phyloP scores from a whole-genome alignment of 2,113 vertebrate species.

The Xiphorhynchus elegans region DNA sequence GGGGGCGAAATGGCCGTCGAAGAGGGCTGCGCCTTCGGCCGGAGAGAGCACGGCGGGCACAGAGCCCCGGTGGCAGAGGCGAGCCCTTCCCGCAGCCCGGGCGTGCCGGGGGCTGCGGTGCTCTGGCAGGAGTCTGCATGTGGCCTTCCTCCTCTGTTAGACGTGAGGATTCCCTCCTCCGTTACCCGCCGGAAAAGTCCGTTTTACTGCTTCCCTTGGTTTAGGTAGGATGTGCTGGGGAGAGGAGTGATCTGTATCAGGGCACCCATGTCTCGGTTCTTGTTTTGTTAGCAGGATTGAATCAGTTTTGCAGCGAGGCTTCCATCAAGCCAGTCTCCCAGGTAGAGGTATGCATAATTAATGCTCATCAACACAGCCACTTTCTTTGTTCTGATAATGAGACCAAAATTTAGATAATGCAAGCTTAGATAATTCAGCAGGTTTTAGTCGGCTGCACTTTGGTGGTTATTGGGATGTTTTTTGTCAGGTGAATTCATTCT shows the following conservation, averaged over 20 bases:
- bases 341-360: conserved; percentile 79
- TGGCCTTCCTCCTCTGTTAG: not conserved
- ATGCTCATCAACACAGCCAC: conserved; percentile 72
- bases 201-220: not conserved
- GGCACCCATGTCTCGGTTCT: conserved; percentile 72
- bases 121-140: not conserved
- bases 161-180: not conserved
- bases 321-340: conserved; percentile 74
- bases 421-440: not conserved
- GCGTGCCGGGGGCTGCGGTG: not conserved
- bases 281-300: conserved; percentile 78
- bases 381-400: conserved; percentile 68
- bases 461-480: not conserved
- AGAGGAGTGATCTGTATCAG: conserved; percentile 40
- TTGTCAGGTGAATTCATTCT: not conserved
- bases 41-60: not conserved
- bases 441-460: not conserved
- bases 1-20: conserved; percentile 31
- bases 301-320: conserved; percentile 78
- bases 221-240: conserved; percentile 39
- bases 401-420: conserved; percentile 11
- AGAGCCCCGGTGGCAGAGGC: rapidly evolving
- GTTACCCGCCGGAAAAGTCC: not conserved
- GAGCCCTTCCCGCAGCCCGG: not conserved
- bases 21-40: not conserved